These are phyloP conservation scores for Laterallus jamaicensis DNA, from an alignment of 2,113 vertebrate species.

Conservation along the genomic window DNA sequence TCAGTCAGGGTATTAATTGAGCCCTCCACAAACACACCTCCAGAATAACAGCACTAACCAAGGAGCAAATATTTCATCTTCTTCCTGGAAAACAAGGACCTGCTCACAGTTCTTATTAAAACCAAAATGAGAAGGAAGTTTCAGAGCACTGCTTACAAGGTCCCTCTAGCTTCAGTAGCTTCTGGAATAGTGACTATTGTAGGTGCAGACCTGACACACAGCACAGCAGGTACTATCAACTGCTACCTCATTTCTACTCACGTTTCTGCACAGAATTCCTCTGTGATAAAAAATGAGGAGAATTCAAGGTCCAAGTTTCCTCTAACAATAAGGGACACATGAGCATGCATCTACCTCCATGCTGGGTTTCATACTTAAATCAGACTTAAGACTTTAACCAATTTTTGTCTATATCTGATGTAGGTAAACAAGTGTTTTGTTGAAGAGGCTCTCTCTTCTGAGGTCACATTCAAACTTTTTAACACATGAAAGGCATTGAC, in stretches of 20 bases:
- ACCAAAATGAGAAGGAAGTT: background rate
- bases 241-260: background rate
- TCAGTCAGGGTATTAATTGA: background rate
- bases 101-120: background rate
- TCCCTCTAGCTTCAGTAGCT: background rate
- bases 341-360: background rate
- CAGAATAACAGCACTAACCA: background rate
- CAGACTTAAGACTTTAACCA: background rate
- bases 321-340: background rate
- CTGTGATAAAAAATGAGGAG: background rate
- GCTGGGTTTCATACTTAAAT: background rate
- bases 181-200: background rate
- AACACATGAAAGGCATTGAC: background rate
- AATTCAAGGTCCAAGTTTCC: background rate
- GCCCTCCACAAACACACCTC: background rate
- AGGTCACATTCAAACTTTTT: background rate
- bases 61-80: background rate
- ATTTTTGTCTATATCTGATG: background rate
- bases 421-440: background rate
- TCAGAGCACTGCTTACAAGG: background rate
- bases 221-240: background rate
- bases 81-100: background rate
- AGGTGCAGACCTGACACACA: background rate
- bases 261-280: background rate
- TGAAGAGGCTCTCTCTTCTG: background rate